phyloP scores from a whole-genome alignment of 23 tunicate species.

The Diplosoma virens region DNA sequence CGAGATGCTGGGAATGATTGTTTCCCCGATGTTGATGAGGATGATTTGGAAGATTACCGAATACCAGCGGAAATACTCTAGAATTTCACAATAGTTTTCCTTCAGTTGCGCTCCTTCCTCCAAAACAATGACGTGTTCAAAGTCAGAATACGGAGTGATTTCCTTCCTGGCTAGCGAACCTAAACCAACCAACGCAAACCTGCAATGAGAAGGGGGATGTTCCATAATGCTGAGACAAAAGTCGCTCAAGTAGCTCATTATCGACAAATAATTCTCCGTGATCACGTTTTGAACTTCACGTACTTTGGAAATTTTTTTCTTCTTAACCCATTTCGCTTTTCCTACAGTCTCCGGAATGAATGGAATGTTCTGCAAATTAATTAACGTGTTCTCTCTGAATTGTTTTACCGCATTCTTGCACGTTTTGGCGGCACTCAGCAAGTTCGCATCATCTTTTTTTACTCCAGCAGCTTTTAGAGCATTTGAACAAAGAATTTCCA shows the following conservation, averaged over 20 bases:
- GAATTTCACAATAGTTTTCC: slow-evolving; percentile 26
- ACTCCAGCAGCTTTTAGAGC: slow-evolving; percentile 26
- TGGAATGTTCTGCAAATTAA: neutral
- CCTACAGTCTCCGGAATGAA: neutral
- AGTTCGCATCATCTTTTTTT: neutral
- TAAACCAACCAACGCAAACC: slow-evolving; percentile 31
- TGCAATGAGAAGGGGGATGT: slow-evolving; percentile 44
- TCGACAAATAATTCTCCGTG: slow-evolving; percentile 26
- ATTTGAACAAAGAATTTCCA: slow-evolving; percentile 10
- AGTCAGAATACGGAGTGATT: slow-evolving; percentile 37
- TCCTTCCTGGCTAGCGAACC: slow-evolving; percentile 41
- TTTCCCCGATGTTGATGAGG: slow-evolving; percentile 27
- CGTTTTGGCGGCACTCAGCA: neutral
- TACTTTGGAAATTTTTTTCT: neutral
- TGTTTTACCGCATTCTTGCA: slow-evolving; percentile 4
- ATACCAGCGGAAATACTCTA: slow-evolving; percentile 59
- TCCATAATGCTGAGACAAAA: slow-evolving; percentile 45
- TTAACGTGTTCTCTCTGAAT: neutral
- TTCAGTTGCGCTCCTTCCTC: slow-evolving; percentile 42
- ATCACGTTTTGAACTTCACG: slow-evolving; percentile 3
- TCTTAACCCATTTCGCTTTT: neutral
- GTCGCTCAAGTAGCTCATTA: slow-evolving; percentile 24
- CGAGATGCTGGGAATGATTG: slow-evolving; percentile 30
- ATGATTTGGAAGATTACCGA: slow-evolving; percentile 48
- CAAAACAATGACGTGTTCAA: slow-evolving; percentile 29